phyloP scores from a whole-genome alignment of 2,113 vertebrate genomes.

The Tupaia tana region DNA sequence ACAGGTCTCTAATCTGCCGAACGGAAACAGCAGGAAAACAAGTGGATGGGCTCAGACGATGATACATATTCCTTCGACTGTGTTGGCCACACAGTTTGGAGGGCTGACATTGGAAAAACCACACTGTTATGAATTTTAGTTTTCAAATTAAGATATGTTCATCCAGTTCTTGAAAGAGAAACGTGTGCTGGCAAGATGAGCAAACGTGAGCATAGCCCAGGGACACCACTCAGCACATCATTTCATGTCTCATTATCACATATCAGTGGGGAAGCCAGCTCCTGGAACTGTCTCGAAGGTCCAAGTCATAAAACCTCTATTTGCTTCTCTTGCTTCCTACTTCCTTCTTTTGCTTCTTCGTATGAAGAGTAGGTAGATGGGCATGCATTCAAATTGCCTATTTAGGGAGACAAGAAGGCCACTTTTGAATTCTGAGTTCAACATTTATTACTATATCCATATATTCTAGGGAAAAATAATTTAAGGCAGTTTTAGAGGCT shows the following conservation, averaged over 20 bases:
- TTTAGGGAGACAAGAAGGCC: neutral
- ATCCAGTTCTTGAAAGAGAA: neutral
- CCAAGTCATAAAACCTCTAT: too few relatives aligned
- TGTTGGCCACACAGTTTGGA: neutral
- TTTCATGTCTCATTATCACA: neutral
- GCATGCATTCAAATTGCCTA: neutral
- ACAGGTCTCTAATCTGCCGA: neutral
- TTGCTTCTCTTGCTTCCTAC: neutral
- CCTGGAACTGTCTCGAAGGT: neutral
- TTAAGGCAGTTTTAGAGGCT: too few relatives aligned
- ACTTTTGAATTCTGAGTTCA: neutral
- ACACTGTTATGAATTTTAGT: neutral
- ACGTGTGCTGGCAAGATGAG: neutral
- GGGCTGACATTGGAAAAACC: neutral
- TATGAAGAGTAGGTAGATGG: neutral
- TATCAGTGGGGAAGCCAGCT: rapidly evolving
- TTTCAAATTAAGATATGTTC: constrained; percentile 6
- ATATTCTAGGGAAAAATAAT: neutral
- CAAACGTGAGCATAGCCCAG: neutral
- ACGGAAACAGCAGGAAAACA: constrained; percentile 14
- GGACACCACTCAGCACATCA: neutral
- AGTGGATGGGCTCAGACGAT: neutral
- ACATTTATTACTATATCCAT: neutral
- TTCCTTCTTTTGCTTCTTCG: neutral
- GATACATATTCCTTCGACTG: neutral